Evolutionary conservation across 2,888 invertebrate genomes (phyloP), one percentile per base, ranked within the genome.

Genomic region (Hirtodrosophila cameraria): DNA sequence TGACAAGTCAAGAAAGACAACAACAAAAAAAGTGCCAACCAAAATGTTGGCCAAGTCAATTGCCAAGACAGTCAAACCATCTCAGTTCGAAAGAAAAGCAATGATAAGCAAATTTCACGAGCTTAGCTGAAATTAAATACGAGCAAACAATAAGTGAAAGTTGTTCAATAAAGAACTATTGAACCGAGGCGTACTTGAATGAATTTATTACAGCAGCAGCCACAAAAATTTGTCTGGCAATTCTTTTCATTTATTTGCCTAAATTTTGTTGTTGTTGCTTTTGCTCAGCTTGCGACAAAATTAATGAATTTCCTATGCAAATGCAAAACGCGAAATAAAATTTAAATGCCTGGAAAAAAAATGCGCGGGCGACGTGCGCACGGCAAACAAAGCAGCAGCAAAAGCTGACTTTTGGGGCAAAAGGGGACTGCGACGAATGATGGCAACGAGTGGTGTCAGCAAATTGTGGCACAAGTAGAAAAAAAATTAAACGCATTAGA

Each of bases 231-330:
- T 82, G 80, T 81, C 80, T 71, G 63, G 58, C 80, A 73, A 85
- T 75, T 65, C 59, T 36, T 39, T 39, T 35, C 45, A 42, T 62
- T 53, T 57, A 48, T 39, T 42, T 59, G 38, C 28, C 18, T 15
- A 28, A 12, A 27, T 12, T 12, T n/a, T 7, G n/a, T n/a, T n/a
- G n/a, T n/a, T n/a, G n/a, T n/a, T n/a, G n/a, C n/a, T 31, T 12
- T 30, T 16, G 48, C 46, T 33, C 31, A 28, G 36, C 18, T n/a
- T n/a, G 61, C 73, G 62, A 71, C 75, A 86, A 76, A 86, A 84
- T 87, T 87, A 84, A 84, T 87, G 86, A 86, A 77, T 77, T 84
- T 84, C 71, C 81, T 79, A 84, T 84, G 83, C 87, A 84, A 84
- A 84, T 87, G 83, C 60, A 46, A 46, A 63, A 62, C 82, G 83